Evolutionary conservation across 2,888 invertebrate species (phyloP).

Genomic region (Drosophila melanosoma): DNA sequence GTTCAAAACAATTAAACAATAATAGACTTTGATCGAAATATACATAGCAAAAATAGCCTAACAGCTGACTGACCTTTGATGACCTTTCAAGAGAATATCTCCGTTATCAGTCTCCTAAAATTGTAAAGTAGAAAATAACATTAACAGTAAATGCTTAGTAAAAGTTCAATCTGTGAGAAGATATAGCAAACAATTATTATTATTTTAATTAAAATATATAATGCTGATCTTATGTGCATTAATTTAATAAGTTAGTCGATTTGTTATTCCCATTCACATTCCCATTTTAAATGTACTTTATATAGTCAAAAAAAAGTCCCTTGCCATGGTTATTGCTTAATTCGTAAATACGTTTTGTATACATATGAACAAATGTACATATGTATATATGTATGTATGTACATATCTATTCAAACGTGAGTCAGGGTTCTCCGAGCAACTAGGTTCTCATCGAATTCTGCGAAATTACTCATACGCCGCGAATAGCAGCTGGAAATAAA

Average conservation of each 20-base stretch:
- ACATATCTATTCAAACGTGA: slow-evolving; percentile 5
- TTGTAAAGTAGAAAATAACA: not conserved
- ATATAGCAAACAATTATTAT: not conserved
- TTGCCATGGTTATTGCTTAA: slow-evolving; percentile 7
- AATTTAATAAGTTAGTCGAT: not conserved
- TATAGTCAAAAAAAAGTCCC: slow-evolving; percentile 26
- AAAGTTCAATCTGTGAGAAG: not conserved
- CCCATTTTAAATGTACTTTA: not conserved
- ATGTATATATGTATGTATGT: not conserved
- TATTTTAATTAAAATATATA: not conserved
- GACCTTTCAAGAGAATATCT: not conserved
- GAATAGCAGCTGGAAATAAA: slow-evolving; percentile 24
- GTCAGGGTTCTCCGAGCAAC: slow-evolving; percentile 13
- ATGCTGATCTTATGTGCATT: not conserved
- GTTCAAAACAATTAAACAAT: not conserved
- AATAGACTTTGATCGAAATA: not conserved
- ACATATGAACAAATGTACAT: not conserved
- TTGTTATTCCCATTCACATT: not conserved
- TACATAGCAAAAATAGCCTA: not conserved
- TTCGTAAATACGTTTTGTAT: slow-evolving; percentile 4
- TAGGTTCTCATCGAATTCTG: slow-evolving; percentile 7
- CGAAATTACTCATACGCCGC: slow-evolving; percentile 34
- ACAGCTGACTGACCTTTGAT: not conserved
- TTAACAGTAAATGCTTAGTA: not conserved
- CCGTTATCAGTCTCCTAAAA: not conserved